Conservation (phyloP, 2,888 invertebrate genomes). For the Cancer borealis region DNA sequence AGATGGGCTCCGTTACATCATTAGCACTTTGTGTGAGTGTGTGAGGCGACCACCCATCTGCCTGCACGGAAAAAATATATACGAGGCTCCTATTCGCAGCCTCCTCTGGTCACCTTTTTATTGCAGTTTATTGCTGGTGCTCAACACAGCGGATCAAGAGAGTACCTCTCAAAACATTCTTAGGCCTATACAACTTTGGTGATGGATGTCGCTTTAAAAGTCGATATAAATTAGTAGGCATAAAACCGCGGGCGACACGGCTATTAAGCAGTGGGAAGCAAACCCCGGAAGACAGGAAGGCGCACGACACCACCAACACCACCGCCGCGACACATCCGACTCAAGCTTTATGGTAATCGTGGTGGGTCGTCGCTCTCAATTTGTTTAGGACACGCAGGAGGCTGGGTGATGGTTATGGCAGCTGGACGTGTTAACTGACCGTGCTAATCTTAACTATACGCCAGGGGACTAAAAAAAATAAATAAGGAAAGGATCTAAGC, state of each 20-base stretch:
- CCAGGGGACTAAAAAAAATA: neutral
- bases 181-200: conserved; percentile 59
- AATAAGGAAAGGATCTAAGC: conserved; percentile 29
- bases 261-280: conserved; percentile 47
- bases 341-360: conserved; percentile 52
- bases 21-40: conserved; percentile 51
- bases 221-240: conserved; percentile 62
- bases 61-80: conserved; percentile 25
- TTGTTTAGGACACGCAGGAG: conserved; percentile 40
- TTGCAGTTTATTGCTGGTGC: conserved; percentile 53
- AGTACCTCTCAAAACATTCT: conserved; percentile 29
- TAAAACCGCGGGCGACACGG: conserved; percentile 55
- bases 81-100: neutral
- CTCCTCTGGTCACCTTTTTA: conserved; percentile 49
- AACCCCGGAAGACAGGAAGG: conserved; percentile 34
- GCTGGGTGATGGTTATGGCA: conserved; percentile 4
- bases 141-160: conserved; percentile 38
- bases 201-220: conserved; percentile 61
- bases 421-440: conserved; percentile 39
- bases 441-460: conserved; percentile 41
- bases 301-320: conserved; percentile 36
- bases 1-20: conserved; percentile 52
- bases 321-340: conserved; percentile 44
- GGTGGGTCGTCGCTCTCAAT: conserved; percentile 48
- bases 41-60: conserved; percentile 50